Evolutionary conservation across 1,140 invertebrate genomes (phyloP).

Genomic region (Sesamia nonagrioides): DNA sequence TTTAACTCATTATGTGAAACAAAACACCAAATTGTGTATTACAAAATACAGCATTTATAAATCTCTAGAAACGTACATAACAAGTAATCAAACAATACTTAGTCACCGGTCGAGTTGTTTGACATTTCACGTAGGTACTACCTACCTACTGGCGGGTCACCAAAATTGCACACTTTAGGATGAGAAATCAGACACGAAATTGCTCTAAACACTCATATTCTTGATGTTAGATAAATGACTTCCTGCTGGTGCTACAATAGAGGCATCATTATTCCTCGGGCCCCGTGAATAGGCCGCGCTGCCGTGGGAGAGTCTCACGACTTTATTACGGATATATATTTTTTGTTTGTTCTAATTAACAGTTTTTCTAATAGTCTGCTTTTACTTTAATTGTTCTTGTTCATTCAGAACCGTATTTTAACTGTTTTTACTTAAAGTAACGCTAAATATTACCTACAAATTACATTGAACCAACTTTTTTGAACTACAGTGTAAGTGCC

Average conservation of each 20-base stretch:
- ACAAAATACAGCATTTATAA: conserved; percentile 20
- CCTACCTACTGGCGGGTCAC: conserved; percentile 59
- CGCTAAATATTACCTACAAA: background rate
- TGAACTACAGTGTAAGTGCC: background rate
- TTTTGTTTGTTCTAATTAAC: conserved; percentile 87
- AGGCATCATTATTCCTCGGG: conserved; percentile 82
- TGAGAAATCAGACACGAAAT: conserved; percentile 85
- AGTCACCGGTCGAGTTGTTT: conserved; percentile 59
- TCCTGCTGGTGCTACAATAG: conserved; percentile 84
- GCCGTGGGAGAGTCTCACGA: conserved; percentile 85
- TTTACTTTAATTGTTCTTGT: conserved; percentile 83
- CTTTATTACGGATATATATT: conserved; percentile 86
- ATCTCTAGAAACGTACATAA: conserved; percentile 34
- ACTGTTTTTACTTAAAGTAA: conserved; percentile 19
- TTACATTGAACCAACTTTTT: background rate
- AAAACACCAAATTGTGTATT: conserved; percentile 10
- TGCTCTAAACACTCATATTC: conserved; percentile 86
- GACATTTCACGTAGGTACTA: conserved; percentile 55
- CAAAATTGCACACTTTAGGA: conserved; percentile 84
- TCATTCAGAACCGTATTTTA: conserved; percentile 39
- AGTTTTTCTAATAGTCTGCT: conserved; percentile 82
- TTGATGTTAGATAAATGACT: conserved; percentile 87
- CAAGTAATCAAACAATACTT: conserved; percentile 46
- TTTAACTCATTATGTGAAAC: background rate
- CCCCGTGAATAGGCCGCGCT: conserved; percentile 74